Evolutionary conservation across 2,113 vertebrate genomes (phyloP).

Genomic region (Erythrolamprus reginae): DNA sequence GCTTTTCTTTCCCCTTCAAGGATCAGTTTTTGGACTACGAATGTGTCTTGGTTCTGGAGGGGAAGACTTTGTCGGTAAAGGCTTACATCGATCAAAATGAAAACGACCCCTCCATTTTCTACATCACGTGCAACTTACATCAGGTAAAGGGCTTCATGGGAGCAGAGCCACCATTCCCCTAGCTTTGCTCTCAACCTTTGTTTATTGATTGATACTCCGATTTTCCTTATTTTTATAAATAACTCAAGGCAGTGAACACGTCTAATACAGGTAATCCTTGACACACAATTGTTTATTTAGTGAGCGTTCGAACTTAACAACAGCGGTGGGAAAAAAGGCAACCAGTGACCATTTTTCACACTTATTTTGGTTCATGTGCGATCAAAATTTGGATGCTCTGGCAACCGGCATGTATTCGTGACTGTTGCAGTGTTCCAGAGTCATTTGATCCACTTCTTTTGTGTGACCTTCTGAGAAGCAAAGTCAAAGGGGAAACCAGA

Average conservation of each 20-base stretch:
- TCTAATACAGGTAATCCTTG: background rate
- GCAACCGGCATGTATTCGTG: background rate
- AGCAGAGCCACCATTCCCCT: background rate
- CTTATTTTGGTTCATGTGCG: background rate
- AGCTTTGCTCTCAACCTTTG: background rate
- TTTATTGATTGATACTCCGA: background rate
- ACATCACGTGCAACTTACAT: conserved; percentile 84
- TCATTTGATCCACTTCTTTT: background rate
- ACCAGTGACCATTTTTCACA: background rate
- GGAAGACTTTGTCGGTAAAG: conserved; percentile 81
- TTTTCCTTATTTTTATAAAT: background rate
- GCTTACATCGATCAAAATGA: conserved; percentile 80
- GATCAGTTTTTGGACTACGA: conserved; percentile 82
- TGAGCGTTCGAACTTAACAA: background rate
- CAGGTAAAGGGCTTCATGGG: conserved; percentile 67
- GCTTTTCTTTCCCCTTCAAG: conserved; percentile 60
- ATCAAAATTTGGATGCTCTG: background rate
- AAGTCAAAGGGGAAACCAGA: background rate
- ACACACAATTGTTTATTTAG: background rate
- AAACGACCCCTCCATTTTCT: conserved; percentile 74
- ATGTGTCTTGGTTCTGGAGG: conserved; percentile 89
- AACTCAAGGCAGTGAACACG: background rate
- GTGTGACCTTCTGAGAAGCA: background rate
- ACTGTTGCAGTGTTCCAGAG: background rate
- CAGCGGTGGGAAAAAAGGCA: background rate